These are phyloP conservation scores for Diarsia brunnea DNA, from an alignment of 2,888 invertebrate species.

Conservation along the genomic window DNA sequence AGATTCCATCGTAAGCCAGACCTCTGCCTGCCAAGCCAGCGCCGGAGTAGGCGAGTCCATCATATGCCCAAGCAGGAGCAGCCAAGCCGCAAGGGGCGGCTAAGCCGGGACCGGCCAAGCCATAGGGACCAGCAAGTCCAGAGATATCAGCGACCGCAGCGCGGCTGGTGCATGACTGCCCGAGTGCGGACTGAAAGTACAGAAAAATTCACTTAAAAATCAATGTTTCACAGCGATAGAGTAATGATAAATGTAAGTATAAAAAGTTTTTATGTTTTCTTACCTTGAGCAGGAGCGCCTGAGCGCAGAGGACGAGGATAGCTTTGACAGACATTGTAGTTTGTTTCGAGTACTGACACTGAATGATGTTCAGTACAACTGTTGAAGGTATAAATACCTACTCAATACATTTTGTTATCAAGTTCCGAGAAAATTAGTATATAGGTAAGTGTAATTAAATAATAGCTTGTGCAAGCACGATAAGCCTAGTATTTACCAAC, in stretches of 20 bases:
- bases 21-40: too few relatives aligned
- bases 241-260: too few relatives aligned
- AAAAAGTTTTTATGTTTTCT: too few relatives aligned
- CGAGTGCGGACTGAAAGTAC: slow-evolving; percentile 43
- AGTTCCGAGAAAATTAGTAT: slow-evolving; percentile 11
- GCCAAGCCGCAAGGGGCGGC: slow-evolving; percentile 15
- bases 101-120: slow-evolving; percentile 27
- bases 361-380: slow-evolving; percentile 27
- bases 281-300: slow-evolving; percentile 11
- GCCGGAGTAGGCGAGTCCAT: too few relatives aligned
- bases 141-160: slow-evolving; percentile 7
- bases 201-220: too few relatives aligned
- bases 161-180: slow-evolving; percentile 38
- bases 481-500: slow-evolving; percentile 33
- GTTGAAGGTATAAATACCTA: slow-evolving; percentile 36
- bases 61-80: neutral
- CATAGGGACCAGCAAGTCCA: neutral
- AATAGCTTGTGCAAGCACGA: slow-evolving; percentile 32
- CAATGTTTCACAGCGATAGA: too few relatives aligned
- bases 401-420: neutral
- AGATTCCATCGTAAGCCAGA: slow-evolving; percentile 1
- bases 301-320: slow-evolving; percentile 21
- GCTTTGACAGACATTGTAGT: slow-evolving; percentile 70
- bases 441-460: neutral
- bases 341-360: slow-evolving; percentile 38